These are phyloP conservation scores for Axis porcinus DNA, from an alignment of 2,113 vertebrate species.

Conservation along the genomic window DNA sequence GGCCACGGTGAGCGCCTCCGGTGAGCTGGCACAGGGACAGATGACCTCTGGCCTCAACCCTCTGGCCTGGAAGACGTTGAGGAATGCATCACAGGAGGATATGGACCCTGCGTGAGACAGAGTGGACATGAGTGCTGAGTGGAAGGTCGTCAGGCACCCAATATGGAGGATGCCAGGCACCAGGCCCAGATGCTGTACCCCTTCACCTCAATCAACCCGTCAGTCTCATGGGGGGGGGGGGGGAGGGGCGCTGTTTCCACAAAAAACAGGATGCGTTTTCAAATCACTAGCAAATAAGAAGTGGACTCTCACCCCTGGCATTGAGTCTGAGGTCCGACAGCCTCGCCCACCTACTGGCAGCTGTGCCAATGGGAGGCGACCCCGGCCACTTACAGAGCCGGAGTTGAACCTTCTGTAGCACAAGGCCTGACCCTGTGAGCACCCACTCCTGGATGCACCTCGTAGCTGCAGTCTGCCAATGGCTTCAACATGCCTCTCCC, in stretches of 20 bases:
- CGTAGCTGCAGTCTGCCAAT: background rate
- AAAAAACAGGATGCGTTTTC: background rate
- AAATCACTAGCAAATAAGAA: background rate
- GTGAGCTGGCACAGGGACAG: slow-evolving; percentile 94
- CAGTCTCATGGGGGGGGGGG: too few species aligned
- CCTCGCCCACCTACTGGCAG: background rate
- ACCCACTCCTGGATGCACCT: fast-evolving
- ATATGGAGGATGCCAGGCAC: fast-evolving
- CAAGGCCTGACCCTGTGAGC: fast-evolving
- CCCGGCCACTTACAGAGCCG: background rate
- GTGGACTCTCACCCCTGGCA: fast-evolving
- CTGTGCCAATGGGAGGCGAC: background rate
- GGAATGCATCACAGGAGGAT: slow-evolving; percentile 97
- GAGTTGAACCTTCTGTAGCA: background rate
- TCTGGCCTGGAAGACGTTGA: slow-evolving; percentile 95
- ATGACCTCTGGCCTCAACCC: slow-evolving; percentile 95
- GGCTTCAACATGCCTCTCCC: background rate
- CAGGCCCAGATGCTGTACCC: background rate
- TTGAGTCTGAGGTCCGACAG: background rate
- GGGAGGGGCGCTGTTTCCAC: background rate
- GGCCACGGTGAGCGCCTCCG: slow-evolving; percentile 94
- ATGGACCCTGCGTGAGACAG: slow-evolving; percentile 89
- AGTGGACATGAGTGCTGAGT: background rate
- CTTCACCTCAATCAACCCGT: too few species aligned
- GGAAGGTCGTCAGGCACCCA: background rate